Conservation (phyloP, 2,888 invertebrate genomes). For the Hirtodrosophila confusa region DNA sequence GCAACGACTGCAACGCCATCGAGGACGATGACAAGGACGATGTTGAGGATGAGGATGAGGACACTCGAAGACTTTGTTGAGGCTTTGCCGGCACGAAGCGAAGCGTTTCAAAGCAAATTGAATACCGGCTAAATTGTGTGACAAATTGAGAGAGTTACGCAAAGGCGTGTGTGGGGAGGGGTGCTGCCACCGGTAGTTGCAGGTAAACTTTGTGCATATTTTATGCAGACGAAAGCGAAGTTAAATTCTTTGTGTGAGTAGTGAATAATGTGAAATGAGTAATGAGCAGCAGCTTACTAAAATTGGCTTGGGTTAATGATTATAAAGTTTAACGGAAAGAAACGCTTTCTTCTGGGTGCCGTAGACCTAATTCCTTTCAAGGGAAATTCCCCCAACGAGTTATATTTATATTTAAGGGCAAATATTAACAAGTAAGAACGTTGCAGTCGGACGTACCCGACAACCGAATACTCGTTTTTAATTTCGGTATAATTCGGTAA, state of each 20-base stretch:
- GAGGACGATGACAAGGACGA: neutral
- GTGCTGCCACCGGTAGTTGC: neutral
- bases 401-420: too few relatives aligned
- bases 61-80: slow-evolving; percentile 22
- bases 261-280: slow-evolving; percentile 2
- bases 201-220: slow-evolving; percentile 42
- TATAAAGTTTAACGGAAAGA: neutral
- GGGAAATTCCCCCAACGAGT: too few relatives aligned
- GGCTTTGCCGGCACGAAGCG: slow-evolving; percentile 11
- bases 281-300: slow-evolving; percentile 4
- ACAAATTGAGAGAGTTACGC: slow-evolving; percentile 43
- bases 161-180: neutral
- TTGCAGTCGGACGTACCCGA: too few relatives aligned
- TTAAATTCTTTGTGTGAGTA: neutral
- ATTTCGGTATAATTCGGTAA: too few relatives aligned
- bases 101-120: slow-evolving; percentile 41
- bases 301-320: slow-evolving; percentile 8
- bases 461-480: too few relatives aligned
- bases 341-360: too few relatives aligned
- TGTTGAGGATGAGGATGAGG: neutral
- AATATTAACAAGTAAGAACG: too few relatives aligned
- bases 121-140: slow-evolving; percentile 52
- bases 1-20: slow-evolving; percentile 6
- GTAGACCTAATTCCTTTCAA: too few relatives aligned
- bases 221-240: slow-evolving; percentile 17